These are phyloP conservation scores for Leptinotarsa defecta DNA, from an alignment of 1,140 invertebrate species.

Conservation along the genomic window DNA sequence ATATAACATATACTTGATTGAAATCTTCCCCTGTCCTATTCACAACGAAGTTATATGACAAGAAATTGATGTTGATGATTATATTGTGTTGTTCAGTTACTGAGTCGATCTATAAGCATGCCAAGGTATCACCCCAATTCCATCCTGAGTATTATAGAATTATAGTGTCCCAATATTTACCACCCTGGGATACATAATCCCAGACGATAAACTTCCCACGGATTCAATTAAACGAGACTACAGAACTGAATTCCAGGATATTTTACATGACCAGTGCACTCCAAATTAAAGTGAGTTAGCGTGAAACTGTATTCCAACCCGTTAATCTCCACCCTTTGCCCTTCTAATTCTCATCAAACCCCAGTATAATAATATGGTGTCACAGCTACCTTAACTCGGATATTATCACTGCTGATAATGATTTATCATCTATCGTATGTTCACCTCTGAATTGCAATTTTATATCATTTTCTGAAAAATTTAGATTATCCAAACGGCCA, in stretches of 20 bases:
- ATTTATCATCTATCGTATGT: background rate
- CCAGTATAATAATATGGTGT: constrained; percentile 21
- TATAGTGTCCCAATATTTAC: background rate
- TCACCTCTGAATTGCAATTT: background rate
- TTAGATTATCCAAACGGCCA: no score
- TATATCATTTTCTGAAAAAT: background rate
- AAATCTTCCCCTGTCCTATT: no score
- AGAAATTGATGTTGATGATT: no score
- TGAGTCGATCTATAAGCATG: no score
- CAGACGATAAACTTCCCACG: constrained; percentile 18
- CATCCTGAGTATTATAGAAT: background rate
- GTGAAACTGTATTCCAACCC: constrained; percentile 14
- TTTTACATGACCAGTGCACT: constrained; percentile 17
- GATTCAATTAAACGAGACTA: constrained; percentile 19
- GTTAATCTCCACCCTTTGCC: constrained; percentile 10
- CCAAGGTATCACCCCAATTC: no score
- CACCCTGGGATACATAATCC: background rate
- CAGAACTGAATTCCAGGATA: constrained; percentile 13
- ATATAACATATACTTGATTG: no score
- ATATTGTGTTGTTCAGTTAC: no score
- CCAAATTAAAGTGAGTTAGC: constrained; percentile 13
- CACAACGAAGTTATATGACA: no score
- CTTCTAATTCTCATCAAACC: constrained; percentile 17
- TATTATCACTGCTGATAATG: constrained; percentile 12
- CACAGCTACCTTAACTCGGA: constrained; percentile 4